Evolutionary conservation across 1,140 invertebrate genomes (phyloP), one percentile per base, ranked within the genome.

Genomic region (Anadara kagoshimensis): DNA sequence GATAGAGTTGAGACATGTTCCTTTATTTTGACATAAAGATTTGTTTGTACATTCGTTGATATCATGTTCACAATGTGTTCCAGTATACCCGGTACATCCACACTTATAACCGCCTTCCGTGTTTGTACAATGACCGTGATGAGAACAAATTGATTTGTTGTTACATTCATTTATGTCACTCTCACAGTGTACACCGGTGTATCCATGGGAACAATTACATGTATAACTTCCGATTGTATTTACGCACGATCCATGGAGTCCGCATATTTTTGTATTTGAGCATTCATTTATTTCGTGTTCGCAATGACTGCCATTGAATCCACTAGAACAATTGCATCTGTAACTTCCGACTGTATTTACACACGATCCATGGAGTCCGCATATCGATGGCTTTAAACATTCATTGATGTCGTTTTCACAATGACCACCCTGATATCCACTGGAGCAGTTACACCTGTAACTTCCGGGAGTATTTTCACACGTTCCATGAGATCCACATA

Each of bases 11-110:
- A 20, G 24, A 58, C 72, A 74, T 20, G 57, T 47, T n/a, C 65
- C 72, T 22, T 54, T 54, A 51, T 74, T 53, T 16, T 69, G 20
- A 62, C 72, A 74, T 10, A 36, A 36, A 36, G 61, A 36, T 3
- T 5, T 24, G 29, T 69, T 53, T 0, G 16, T 18, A 24, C 71
- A 73, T 73, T 73, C 71, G 53, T 73, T 51, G 1, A 51, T 29
- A 41, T 67, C 71, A 16, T n/a, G 14, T 61, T 66, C 45, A 26
- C 29, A 36, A 7, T 36, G 29, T 3, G 29, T 2, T 36, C 29
- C 29, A 36, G 29, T 36, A 7, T 36, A 36, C 7, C 29, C 29
- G 29, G 29, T 3, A 36, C 29, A 36, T 2, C 2, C 43, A 14
- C 29, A 41, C 43, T 36, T 54, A 18, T 67, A 36, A 67, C 56